Conservation (phyloP, 2,888 invertebrate species). For the Hipparchia semele region DNA sequence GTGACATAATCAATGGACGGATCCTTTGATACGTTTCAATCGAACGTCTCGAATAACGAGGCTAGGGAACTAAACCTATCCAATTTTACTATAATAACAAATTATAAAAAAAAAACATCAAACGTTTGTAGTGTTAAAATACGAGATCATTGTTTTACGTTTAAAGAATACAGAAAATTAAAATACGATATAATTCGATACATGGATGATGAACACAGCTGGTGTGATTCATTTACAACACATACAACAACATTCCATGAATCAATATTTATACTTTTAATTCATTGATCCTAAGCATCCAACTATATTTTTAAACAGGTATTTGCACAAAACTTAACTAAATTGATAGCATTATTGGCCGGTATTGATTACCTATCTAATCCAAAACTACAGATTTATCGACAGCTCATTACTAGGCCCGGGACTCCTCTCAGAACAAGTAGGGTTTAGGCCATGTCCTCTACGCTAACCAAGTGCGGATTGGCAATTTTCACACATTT, state of each 20-base stretch:
- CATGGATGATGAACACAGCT: conserved; percentile 70
- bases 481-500: no score
- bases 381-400: no score
- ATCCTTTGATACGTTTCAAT: conserved; percentile 3
- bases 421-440: no score
- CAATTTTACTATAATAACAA: conserved; percentile 44
- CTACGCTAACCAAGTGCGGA: no score
- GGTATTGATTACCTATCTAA: no score
- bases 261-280: neutral
- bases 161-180: conserved; percentile 49
- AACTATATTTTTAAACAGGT: neutral
- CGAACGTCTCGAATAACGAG: conserved; percentile 23
- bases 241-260: conserved; percentile 28
- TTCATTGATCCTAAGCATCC: neutral
- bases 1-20: conserved; percentile 15
- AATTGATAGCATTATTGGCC: neutral
- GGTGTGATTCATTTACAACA: conserved; percentile 62
- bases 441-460: no score
- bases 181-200: conserved; percentile 43
- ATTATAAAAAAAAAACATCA: conserved; percentile 40
- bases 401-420: no score
- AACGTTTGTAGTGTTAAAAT: conserved; percentile 59
- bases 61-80: conserved; percentile 40
- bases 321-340: conserved; percentile 1
- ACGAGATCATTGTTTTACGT: conserved; percentile 78